These are phyloP conservation scores for Clistopyga incitator DNA, from an alignment of 2,888 invertebrate species.

Conservation along the genomic window DNA sequence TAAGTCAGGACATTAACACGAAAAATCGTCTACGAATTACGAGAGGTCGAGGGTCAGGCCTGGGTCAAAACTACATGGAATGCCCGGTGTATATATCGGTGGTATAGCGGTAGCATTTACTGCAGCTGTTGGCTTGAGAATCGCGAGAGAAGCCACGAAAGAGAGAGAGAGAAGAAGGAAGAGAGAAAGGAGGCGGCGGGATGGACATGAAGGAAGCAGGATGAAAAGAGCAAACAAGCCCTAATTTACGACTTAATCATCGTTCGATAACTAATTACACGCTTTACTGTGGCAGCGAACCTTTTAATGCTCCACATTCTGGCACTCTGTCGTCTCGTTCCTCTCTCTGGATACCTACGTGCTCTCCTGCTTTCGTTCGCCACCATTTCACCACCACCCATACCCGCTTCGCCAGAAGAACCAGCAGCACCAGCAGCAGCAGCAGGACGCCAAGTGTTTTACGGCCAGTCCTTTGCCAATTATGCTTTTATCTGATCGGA, in stretches of 20 bases:
- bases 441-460: conserved; percentile 61
- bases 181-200: not conserved
- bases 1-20: too few relatives aligned
- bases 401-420: conserved; percentile 34
- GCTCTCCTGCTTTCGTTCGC: conserved; percentile 48
- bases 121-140: conserved; percentile 57
- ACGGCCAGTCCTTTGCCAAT: conserved; percentile 63
- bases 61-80: too few relatives aligned
- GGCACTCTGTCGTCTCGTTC: conserved; percentile 54
- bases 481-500: conserved; percentile 69
- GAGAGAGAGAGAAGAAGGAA: conserved; percentile 11
- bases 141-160: conserved; percentile 18
- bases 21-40: too few relatives aligned
- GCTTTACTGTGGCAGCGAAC: conserved; percentile 66
- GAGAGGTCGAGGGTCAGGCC: too few relatives aligned
- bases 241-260: conserved; percentile 73
- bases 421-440: conserved; percentile 22
- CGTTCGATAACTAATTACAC: conserved; percentile 72
- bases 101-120: conserved; percentile 53
- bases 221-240: conserved; percentile 66
- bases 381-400: conserved; percentile 38
- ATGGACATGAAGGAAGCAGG: conserved; percentile 31
- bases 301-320: conserved; percentile 68
- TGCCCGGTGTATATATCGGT: not conserved
- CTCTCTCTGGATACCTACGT: conserved; percentile 47